Evolutionary conservation across 2,113 vertebrate genomes (phyloP).

Genomic region (Sturnira hondurensis): DNA sequence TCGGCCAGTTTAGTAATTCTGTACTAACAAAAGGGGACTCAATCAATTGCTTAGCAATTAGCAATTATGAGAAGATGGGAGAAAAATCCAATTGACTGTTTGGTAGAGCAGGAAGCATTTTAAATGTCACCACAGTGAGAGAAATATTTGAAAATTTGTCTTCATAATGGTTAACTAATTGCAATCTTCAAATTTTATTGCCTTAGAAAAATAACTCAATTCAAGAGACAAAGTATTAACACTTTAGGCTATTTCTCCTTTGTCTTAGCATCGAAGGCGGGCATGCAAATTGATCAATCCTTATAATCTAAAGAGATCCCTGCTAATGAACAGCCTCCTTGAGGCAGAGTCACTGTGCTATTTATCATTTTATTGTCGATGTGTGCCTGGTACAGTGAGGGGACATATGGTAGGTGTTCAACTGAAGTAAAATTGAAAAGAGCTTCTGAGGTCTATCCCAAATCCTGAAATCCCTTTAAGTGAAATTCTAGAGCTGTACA

Average conservation of each 20-base stretch:
- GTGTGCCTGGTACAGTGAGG: neutral
- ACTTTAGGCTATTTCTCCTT: slow-evolving; percentile 57
- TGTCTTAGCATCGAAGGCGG: slow-evolving; percentile 9
- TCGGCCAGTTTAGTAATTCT: slow-evolving; percentile 51
- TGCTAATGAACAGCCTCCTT: neutral
- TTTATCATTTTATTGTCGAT: neutral
- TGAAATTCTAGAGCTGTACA: neutral
- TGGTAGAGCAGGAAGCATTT: slow-evolving; percentile 70
- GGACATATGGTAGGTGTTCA: neutral
- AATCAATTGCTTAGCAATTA: slow-evolving; percentile 72
- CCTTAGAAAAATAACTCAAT: slow-evolving; percentile 73
- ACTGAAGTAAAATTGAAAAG: neutral
- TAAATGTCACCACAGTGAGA: slow-evolving; percentile 70
- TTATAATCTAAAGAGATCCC: neutral
- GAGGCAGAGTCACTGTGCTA: neutral
- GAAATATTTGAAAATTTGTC: slow-evolving; percentile 75
- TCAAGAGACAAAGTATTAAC: slow-evolving; percentile 57
- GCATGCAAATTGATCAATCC: neutral
- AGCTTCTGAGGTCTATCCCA: neutral
- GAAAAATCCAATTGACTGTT: slow-evolving; percentile 61
- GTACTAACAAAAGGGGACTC: slow-evolving; percentile 44
- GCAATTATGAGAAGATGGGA: slow-evolving; percentile 43
- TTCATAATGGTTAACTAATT: slow-evolving; percentile 77
- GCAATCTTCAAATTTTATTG: slow-evolving; percentile 74
- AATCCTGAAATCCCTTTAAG: neutral